Percentiles rank a stretch among this genome's conserved stretches.
Conservation (phyloP, 2,113 vertebrate species). For the Myxocyprinus asiaticus region DNA sequence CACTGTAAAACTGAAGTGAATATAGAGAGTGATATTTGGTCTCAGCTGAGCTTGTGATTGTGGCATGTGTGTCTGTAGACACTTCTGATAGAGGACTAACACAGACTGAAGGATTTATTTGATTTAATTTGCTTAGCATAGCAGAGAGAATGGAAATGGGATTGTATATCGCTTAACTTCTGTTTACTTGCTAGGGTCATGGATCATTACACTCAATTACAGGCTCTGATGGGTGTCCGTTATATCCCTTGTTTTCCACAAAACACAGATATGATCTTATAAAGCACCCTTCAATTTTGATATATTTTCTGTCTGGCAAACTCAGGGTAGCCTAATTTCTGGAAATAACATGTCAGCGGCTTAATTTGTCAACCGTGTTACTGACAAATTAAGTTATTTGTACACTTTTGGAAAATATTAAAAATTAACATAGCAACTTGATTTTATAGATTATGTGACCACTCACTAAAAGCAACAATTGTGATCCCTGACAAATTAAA, state of each 20-base stretch:
- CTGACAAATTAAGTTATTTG: too few species aligned
- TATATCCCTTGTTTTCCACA: slow-evolving; percentile 20
- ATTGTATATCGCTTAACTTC: slow-evolving; percentile 44
- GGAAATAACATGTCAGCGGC: too few species aligned
- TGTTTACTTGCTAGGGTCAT: slow-evolving; percentile 58
- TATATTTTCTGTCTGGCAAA: too few species aligned
- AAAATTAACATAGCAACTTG: too few species aligned
- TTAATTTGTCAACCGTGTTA: too few species aligned
- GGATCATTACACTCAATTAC: slow-evolving; percentile 61
- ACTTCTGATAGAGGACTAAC: not conserved
- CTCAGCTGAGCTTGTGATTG: slow-evolving; percentile 13
- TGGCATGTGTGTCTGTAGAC: not conserved
- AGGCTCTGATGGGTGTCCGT: slow-evolving; percentile 17
- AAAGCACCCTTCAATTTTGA: too few species aligned
- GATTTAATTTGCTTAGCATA: slow-evolving; percentile 51
- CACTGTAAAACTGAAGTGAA: not conserved
- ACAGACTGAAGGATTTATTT: slow-evolving; percentile 41
- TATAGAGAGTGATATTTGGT: not conserved
- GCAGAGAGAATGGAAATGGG: slow-evolving; percentile 50
- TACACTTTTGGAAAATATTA: too few species aligned
- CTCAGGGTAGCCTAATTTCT: too few species aligned
- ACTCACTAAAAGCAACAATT: too few species aligned
- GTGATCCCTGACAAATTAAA: too few species aligned
- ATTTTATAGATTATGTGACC: too few species aligned
- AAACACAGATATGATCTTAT: not conserved